Evolutionary conservation across 2,888 invertebrate species (phyloP).

Genomic region (Sarcophaga rosellei): DNA sequence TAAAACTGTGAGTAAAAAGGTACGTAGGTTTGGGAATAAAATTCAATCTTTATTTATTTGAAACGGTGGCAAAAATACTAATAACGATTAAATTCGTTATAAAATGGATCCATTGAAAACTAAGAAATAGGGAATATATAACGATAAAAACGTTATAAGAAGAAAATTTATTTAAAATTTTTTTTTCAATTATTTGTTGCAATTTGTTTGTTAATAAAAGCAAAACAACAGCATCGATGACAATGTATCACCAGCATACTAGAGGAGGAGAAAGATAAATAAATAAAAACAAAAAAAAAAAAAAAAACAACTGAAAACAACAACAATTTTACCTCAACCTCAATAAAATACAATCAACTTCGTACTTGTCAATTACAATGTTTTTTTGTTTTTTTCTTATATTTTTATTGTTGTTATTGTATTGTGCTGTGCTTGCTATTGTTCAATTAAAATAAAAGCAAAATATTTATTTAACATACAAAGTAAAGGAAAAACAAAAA

Average conservation of each 20-base stretch:
- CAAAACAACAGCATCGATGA: background rate
- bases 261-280: conserved; percentile 8
- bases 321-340: conserved; percentile 69
- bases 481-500: background rate
- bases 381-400: conserved; percentile 42
- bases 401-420: conserved; percentile 32
- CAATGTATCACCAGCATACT: conserved; percentile 12
- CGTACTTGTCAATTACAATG: conserved; percentile 67
- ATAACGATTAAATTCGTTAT: background rate
- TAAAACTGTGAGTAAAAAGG: no score
- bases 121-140: no score
- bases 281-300: conserved; percentile 36
- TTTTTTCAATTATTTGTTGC: no score
- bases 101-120: no score
- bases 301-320: conserved; percentile 29
- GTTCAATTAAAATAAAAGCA: conserved; percentile 62
- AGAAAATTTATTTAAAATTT: no score
- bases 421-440: conserved; percentile 36
- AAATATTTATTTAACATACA: background rate
- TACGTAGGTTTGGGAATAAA: no score
- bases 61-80: background rate
- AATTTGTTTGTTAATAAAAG: conserved; percentile 16
- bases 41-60: no score
- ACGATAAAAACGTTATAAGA: conserved; percentile 4
- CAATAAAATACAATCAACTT: conserved; percentile 70